Evolutionary conservation across 2,797 vertebrate genomes (phyloP), one percentile per base, ranked within the genome.

Genomic region (Babyrousa celebensis): DNA sequence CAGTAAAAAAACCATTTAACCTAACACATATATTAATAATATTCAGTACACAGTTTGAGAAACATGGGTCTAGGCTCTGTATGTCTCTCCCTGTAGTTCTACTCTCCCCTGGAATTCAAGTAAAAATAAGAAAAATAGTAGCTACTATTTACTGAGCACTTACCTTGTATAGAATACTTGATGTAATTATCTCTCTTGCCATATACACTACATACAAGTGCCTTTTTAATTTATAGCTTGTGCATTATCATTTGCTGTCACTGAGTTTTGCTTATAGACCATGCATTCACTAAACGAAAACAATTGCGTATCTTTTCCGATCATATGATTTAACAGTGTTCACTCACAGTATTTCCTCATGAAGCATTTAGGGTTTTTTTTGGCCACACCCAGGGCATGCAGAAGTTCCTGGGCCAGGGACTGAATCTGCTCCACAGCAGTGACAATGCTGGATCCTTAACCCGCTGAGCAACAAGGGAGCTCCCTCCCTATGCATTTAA

Each of bases 191-290:
- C 12, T 78, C 36, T 68, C 60, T 93, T 36, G 70, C 25, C 78
- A 54, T 36, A 54, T 9, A 36, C 12, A 72, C 14, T 63, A 17
- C 11, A 63, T 18, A 89, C 14, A 17, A 1, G 54, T 25, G 14
- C 25, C 16, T 6, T 86, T 82, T 95, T 75, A 83, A 80, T 78
- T 75, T 52, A 86, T 5, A 91, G 12, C 21, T 93, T 85, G 93
- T 77, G 70, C 3, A 43, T 65, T 70, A 58, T 43, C 48, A 58
- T 70, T 93, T 83, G 48, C 62, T 71, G 14, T 70, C 62, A 12
- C 43, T 70, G 80, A 56, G 20, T 80, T 86, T 85, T 54, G 15
- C 43, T 75, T 56, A 65, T 0, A 52, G 77, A 74, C 23, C 14
- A 48, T 12, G 20, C 0, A 23, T 67, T 94, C 52, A 60, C 36